Evolutionary conservation across 53 echinoderm and acorn worm species (phyloP), one percentile per base, ranked within the genome.

Genomic region (Mesocentrotus franciscanus): DNA sequence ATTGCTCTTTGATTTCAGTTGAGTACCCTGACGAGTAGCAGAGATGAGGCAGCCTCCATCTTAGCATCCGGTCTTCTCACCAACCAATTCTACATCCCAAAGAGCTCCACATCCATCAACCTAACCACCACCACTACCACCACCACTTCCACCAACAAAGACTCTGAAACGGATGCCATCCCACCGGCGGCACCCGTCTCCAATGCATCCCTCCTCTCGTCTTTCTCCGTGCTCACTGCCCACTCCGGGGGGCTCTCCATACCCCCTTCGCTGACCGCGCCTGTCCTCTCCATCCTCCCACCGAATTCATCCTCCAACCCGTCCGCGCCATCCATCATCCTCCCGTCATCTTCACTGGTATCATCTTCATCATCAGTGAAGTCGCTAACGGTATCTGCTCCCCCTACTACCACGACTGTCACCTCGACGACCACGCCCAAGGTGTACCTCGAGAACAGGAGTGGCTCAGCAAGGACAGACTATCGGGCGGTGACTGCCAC

Each of bases 381-480:
- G n/a, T 75, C 93, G 32, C 33, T 22, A 8, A 14, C 12, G 33
- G 33, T 27, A 13, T 32, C 83, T 58, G 26, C 78, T 24, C 26
- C 76, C 13, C 56, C 83, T 27, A 57, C 30, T 6, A 66, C 85
- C 27, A 85, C 56, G 56, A 84, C 94, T 0, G 29, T 33, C n/a
- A n/a, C n/a, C n/a, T n/a, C n/a, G n/a, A n/a, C n/a, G 0, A 55
- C 94, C 66, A 64, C 60, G 39, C 87, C 94, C 39, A 94, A 94
- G 87, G 94, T 87, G 39, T 94, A 39, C 87, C 87, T 60, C 24
- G 94, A 94, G 94, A 60, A 94, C 27, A 12, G 32, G 71, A 94
- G 94, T 61, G 94, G 94, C 49, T 94, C 71, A 0, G 94, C 94
- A 4, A 94, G 94, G 68, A 94, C 94, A 14, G 94, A 94, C 94